Base-by-base conservation (phyloP, 92 coral and sea anemone species). In the Heteractis magnifica region DNA sequence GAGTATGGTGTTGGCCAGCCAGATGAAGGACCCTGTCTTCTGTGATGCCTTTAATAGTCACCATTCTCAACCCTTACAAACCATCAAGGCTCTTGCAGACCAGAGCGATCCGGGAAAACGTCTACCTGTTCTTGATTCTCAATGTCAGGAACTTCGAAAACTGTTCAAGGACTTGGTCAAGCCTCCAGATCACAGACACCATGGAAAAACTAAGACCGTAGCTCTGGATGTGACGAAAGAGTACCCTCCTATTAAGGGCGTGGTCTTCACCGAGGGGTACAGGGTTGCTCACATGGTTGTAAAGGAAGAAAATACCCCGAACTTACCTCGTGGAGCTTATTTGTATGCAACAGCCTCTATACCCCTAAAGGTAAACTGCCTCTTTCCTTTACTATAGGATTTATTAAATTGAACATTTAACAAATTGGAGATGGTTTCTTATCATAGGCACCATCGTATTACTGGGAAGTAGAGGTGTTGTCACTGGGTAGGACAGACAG, bases 391-490 rank as follows among this genome's bases (percentile, higher is more conserved):
- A 49, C 4, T 7, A 2, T 48, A 49, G 8, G 3, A 26, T 26
- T 18, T 21, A 13, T 59, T 12, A 21, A 64, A n/a, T 15, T 19
- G n/a, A 8, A 14, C 71, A 64, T 4, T 64, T 64, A 34, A 34
- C 44, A 34, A 34, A 34, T 34, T 34, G 0, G 1, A 1, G 44
- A 34, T 34, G 44, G 44, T 34, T 34, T 68, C 73, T 68, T 68
- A 26, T 72, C 71, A 8, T 84, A 96, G 99, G 94, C 94, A 10
- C 94, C 96, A 9, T 96, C 99, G 7, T 96, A 88, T 84, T 96
- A 96, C 87, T 96, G 99, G 99, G 99, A 96, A 79, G 91, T 87
- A 60, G 99, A 96, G 88, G 82, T 96, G 50, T 78, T 90, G 41
- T 94, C 98, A 20, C 86, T 92, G 71, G 98, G 94, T 16, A 88